Conservation (phyloP, 2,797 vertebrate species). For the Rhincodon typus region DNA sequence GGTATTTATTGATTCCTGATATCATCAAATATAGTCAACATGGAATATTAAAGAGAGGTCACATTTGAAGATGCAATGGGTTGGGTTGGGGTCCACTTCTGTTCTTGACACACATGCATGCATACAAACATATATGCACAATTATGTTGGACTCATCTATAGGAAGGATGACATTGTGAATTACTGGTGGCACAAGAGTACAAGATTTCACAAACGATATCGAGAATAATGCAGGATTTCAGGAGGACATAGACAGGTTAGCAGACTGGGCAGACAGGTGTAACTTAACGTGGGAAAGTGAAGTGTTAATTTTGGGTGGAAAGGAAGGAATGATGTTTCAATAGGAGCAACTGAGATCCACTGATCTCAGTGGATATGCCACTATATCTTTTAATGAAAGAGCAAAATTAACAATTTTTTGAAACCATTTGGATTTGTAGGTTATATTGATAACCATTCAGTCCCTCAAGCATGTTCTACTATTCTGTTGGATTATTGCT, state of each 20-base stretch:
- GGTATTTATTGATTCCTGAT: not conserved
- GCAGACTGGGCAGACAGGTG: not conserved
- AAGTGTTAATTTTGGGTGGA: not conserved
- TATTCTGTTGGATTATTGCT: not conserved
- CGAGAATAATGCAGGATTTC: not conserved
- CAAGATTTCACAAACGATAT: not conserved
- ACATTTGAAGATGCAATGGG: not conserved
- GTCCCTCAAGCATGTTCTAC: not conserved
- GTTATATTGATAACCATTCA: not conserved
- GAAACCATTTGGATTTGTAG: not conserved
- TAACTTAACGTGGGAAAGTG: not conserved
- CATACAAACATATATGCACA: not conserved
- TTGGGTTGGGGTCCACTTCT: no score
- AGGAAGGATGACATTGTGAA: not conserved
- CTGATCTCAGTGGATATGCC: no score
- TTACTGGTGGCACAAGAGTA: not conserved
- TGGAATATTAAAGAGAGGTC: not conserved
- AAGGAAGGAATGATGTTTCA: not conserved
- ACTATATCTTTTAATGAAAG: not conserved
- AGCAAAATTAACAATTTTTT: not conserved
- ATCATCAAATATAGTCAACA: not conserved
- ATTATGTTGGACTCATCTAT: not conserved
- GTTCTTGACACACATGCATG: no score
- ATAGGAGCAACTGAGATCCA: not conserved
- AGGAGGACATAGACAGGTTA: not conserved